A percentile compares a stretch with the other conserved stretches of the same genome.
These are phyloP conservation scores for Periophthalmus modestus DNA, from an alignment of 2,113 vertebrate genomes.

Conservation along the genomic window DNA sequence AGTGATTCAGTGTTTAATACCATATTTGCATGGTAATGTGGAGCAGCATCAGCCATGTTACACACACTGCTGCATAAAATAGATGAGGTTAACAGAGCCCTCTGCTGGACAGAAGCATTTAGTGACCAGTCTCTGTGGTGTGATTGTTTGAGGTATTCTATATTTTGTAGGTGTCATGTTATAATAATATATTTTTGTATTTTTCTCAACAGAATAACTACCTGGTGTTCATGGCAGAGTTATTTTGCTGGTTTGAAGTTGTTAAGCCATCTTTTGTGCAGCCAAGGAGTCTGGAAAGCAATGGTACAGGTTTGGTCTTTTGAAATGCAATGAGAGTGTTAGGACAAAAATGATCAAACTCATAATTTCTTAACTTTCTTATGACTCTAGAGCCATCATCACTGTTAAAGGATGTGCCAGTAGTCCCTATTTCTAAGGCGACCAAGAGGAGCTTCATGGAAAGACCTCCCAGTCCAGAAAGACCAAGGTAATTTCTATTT, in stretches of 20 bases:
- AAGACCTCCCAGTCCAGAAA: slow-evolving; percentile 75
- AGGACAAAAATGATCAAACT: background rate
- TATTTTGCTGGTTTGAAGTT: slow-evolving; percentile 98
- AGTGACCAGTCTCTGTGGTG: background rate
- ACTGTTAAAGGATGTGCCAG: slow-evolving; percentile 74
- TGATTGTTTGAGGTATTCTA: background rate
- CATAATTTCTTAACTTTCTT: background rate
- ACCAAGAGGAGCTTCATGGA: slow-evolving; percentile 83
- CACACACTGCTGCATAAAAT: background rate
- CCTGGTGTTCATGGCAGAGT: slow-evolving; percentile 96
- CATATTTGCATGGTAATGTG: background rate
- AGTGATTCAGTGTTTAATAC: background rate
- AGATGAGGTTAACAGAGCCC: slow-evolving; percentile 46
- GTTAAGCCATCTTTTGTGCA: slow-evolving; percentile 95
- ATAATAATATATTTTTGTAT: background rate
- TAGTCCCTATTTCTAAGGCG: slow-evolving; percentile 79
- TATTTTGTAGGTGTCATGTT: background rate
- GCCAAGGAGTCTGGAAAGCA: slow-evolving; percentile 79
- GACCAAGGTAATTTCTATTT: slow-evolving; percentile 68
- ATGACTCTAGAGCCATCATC: slow-evolving; percentile 62
- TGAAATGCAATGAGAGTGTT: background rate
- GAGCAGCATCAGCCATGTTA: background rate
- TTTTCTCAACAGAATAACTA: slow-evolving; percentile 86
- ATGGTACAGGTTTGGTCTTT: slow-evolving; percentile 63
- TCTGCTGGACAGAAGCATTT: slow-evolving; percentile 52